Evolutionary conservation across 2,888 invertebrate species (phyloP).

Genomic region (Keiferia lycopersicella): DNA sequence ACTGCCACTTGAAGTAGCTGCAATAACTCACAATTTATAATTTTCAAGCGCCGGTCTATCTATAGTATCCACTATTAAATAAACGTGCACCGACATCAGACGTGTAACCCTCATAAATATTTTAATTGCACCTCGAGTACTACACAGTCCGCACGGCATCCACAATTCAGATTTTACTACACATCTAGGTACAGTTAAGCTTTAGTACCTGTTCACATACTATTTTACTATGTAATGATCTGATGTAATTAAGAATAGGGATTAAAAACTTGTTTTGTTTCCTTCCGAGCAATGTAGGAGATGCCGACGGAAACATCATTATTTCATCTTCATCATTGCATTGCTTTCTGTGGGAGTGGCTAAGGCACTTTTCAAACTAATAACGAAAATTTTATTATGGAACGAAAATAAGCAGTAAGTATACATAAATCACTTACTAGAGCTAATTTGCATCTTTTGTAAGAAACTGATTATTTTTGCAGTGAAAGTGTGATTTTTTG

Average conservation of each 20-base stretch:
- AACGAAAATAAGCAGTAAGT: too few relatives aligned
- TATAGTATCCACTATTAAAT: constrained; percentile 39
- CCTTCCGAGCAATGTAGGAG: neutral
- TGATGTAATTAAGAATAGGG: too few relatives aligned
- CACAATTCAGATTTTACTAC: constrained; percentile 29
- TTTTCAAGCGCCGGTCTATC: constrained; percentile 56
- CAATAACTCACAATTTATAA: constrained; percentile 52
- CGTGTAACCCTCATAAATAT: constrained; percentile 53
- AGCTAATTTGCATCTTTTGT: too few relatives aligned
- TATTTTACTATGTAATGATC: too few relatives aligned
- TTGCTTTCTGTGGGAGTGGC: too few relatives aligned
- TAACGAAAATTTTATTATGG: too few relatives aligned
- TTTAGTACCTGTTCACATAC: neutral
- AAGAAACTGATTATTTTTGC: too few relatives aligned
- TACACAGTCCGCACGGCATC: constrained; percentile 35
- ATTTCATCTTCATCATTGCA: too few relatives aligned
- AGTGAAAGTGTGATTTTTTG: too few relatives aligned
- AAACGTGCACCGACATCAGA: constrained; percentile 47
- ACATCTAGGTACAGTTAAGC: neutral
- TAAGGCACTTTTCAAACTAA: too few relatives aligned
- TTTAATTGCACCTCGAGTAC: constrained; percentile 45
- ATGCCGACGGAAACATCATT: too few relatives aligned
- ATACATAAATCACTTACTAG: too few relatives aligned
- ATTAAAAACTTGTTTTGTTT: neutral
- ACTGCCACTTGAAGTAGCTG: constrained; percentile 55